A percentile compares a stretch with the other conserved stretches of the same genome.
phyloP scores from a whole-genome alignment of 2,888 invertebrate species.

The Cataglyphis albicans region DNA sequence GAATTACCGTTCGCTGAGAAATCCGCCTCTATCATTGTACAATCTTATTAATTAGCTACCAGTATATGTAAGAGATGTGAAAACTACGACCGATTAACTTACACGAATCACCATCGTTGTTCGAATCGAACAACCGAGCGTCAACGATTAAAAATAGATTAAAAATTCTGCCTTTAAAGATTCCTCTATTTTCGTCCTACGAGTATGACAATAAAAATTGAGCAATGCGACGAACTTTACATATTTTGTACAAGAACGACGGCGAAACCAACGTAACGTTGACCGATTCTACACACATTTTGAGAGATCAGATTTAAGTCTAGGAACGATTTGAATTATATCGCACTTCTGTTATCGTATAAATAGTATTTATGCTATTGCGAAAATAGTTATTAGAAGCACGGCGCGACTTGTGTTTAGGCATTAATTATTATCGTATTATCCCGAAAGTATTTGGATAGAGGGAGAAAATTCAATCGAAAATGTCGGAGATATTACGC shows the following conservation, averaged over 20 bases:
- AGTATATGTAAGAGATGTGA: conserved; percentile 13
- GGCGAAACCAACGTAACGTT: conserved; percentile 18
- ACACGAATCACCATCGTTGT: conserved; percentile 31
- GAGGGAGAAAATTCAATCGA: background rate
- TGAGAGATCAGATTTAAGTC: conserved; percentile 28
- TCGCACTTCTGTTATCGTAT: background rate
- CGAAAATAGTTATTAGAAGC: conserved; percentile 14
- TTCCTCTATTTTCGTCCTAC: conserved; percentile 8
- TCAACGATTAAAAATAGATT: conserved; percentile 22
- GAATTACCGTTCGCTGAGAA: conserved; percentile 34
- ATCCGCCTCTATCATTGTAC: conserved; percentile 18
- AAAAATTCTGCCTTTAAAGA: conserved; percentile 15
- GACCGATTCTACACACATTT: conserved; percentile 17
- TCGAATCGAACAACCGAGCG: conserved; percentile 10
- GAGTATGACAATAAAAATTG: conserved; percentile 43
- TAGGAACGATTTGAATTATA: conserved; percentile 46
- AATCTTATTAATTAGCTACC: conserved; percentile 23
- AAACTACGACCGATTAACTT: conserved; percentile 36
- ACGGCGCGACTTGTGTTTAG: background rate
- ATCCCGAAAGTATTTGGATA: background rate
- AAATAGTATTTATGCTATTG: background rate
- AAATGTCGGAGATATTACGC: conserved; percentile 1
- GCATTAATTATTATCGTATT: background rate
- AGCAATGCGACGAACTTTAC: conserved; percentile 37
- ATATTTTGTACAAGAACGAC: conserved; percentile 17